Conservation (phyloP, 2,797 vertebrate genomes). For the Menidia menidia region DNA sequence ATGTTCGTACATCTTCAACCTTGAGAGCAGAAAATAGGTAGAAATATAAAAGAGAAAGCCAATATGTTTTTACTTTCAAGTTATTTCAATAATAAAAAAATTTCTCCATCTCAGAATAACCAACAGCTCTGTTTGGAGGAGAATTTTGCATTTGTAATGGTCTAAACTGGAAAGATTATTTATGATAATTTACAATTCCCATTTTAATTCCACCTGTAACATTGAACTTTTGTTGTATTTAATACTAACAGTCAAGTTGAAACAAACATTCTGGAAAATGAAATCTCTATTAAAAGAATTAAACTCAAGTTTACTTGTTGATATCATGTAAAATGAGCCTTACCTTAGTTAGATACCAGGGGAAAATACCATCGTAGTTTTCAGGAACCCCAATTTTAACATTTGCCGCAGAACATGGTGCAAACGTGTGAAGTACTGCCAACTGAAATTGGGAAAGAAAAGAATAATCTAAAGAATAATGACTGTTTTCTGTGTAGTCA, state of each 20-base stretch:
- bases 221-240: neutral
- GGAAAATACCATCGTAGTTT: constrained; percentile 86
- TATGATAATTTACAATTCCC: neutral
- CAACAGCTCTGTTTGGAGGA: neutral
- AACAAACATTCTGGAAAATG: no score
- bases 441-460: constrained; percentile 55
- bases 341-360: constrained; percentile 88
- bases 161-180: neutral
- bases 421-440: constrained; percentile 54
- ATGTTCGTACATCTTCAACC: constrained; percentile 56
- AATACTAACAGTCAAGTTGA: neutral
- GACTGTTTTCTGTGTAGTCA: neutral
- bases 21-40: constrained; percentile 38
- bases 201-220: neutral
- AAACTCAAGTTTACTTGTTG: neutral
- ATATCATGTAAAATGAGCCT: constrained; percentile 37
- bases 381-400: constrained; percentile 84
- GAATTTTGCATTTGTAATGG: neutral
- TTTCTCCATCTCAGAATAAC: constrained; percentile 1
- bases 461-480: neutral
- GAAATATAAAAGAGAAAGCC: constrained; percentile 32
- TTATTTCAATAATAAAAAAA: neutral
- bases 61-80: constrained; percentile 6
- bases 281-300: neutral
- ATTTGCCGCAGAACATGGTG: constrained; percentile 70